Evolutionary conservation across 2,888 invertebrate genomes (phyloP).

Genomic region (Amblyjoppa fuscipennis): DNA sequence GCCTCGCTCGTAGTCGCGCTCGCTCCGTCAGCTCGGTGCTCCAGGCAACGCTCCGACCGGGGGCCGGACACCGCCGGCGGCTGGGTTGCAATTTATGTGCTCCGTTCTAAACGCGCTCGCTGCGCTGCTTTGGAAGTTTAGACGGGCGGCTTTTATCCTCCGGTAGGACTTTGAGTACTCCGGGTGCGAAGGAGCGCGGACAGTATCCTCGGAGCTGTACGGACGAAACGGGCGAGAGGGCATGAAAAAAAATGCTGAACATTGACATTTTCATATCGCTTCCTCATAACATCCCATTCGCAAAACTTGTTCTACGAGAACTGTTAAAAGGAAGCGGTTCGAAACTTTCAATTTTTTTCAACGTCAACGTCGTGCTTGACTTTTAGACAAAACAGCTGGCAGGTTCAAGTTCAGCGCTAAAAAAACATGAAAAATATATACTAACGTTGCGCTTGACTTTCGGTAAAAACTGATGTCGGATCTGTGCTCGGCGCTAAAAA

Average conservation of each 20-base stretch:
- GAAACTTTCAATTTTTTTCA: too few relatives aligned
- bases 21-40: constrained; percentile 62
- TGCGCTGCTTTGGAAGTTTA: constrained; percentile 71
- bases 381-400: too few relatives aligned
- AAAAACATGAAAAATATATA: too few relatives aligned
- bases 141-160: constrained; percentile 35
- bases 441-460: too few relatives aligned
- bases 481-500: too few relatives aligned
- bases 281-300: too few relatives aligned
- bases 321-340: too few relatives aligned
- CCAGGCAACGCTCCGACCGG: constrained; percentile 70
- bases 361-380: too few relatives aligned
- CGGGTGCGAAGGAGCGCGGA: neutral
- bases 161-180: neutral
- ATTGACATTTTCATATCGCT: too few relatives aligned
- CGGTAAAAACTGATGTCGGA: too few relatives aligned
- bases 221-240: neutral
- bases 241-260: neutral
- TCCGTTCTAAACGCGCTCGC: constrained; percentile 67
- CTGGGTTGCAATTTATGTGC: constrained; percentile 76
- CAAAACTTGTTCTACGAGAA: too few relatives aligned
- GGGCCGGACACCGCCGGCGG: constrained; percentile 68
- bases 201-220: neutral
- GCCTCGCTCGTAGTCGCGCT: constrained; percentile 55
- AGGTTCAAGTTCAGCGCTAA: too few relatives aligned